Percentiles rank a stretch among this genome's conserved stretches.
Evolutionary conservation across 2,888 invertebrate genomes (phyloP).

Genomic region (Chloromyia formosa): DNA sequence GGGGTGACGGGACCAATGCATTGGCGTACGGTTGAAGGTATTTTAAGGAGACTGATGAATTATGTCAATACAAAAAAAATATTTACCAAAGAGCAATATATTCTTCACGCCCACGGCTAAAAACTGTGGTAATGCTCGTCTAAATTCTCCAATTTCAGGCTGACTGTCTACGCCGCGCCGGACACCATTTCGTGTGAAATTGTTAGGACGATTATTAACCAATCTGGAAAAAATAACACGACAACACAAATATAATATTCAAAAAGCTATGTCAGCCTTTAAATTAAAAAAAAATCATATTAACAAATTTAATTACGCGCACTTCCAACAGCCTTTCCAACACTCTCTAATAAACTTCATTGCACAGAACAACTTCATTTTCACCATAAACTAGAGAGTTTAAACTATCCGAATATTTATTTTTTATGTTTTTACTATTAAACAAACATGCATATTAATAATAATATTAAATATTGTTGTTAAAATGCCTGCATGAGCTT

Average conservation of each 20-base stretch:
- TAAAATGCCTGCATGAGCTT: too few relatives aligned
- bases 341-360: neutral
- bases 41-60: too few relatives aligned
- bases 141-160: slow-evolving; percentile 63
- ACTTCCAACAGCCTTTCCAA: neutral
- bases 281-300: too few relatives aligned
- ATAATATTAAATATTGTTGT: too few relatives aligned
- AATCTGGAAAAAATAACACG: slow-evolving; percentile 25
- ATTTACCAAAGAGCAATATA: slow-evolving; percentile 73
- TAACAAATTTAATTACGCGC: slow-evolving; percentile 7
- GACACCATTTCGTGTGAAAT: slow-evolving; percentile 19
- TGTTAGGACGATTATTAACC: slow-evolving; percentile 17
- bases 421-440: too few relatives aligned
- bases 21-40: too few relatives aligned
- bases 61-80: neutral
- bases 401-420: too few relatives aligned
- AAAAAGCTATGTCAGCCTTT: too few relatives aligned
- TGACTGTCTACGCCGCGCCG: neutral
- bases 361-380: neutral
- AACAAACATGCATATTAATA: too few relatives aligned
- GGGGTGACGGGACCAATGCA: too few relatives aligned
- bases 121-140: slow-evolving; percentile 75
- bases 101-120: slow-evolving; percentile 85
- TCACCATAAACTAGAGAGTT: too few relatives aligned
- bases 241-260: too few relatives aligned